phyloP scores from a whole-genome alignment of 2,797 vertebrate species.

The Oreonectes daqikongensis region DNA sequence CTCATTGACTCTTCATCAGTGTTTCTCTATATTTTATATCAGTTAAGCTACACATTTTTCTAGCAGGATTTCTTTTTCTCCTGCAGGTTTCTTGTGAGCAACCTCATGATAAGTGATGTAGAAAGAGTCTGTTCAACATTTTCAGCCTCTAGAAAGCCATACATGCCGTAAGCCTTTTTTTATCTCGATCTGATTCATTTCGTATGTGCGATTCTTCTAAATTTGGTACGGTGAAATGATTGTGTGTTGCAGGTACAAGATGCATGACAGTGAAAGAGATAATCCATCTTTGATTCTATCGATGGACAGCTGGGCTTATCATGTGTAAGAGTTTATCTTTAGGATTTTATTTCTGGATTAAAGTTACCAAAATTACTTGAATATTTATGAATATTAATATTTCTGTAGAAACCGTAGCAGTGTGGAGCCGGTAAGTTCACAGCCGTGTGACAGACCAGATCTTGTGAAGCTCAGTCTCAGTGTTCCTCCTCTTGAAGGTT shows the following conservation, averaged over 20 bases:
- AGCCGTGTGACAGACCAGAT: not conserved
- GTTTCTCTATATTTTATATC: no score
- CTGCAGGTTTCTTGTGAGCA: slow-evolving; percentile 6
- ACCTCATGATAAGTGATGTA: slow-evolving; percentile 8
- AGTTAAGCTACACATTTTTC: no score
- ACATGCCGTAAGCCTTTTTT: not conserved
- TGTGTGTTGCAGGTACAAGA: slow-evolving; percentile 17
- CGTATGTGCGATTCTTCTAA: not conserved
- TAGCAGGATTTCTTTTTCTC: not conserved
- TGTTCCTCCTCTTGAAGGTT: slow-evolving; percentile 17
- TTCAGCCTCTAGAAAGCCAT: slow-evolving; percentile 20
- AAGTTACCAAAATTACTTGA: not conserved
- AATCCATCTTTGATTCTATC: slow-evolving; percentile 21
- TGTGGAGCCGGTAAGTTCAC: not conserved
- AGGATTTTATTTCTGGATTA: no score
- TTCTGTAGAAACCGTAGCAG: not conserved
- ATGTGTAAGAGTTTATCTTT: not conserved
- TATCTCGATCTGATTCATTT: not conserved
- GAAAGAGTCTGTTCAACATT: slow-evolving; percentile 31
- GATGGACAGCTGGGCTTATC: slow-evolving; percentile 25
- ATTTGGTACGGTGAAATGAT: not conserved
- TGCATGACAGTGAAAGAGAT: slow-evolving; percentile 6
- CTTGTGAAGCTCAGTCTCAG: slow-evolving; percentile 25
- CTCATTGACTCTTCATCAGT: not conserved
- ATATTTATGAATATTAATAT: not conserved